These are phyloP conservation scores for Ianthella basta DNA, from an alignment of 37 sponge, comb jelly and placozoan genomes.

Conservation along the genomic window DNA sequence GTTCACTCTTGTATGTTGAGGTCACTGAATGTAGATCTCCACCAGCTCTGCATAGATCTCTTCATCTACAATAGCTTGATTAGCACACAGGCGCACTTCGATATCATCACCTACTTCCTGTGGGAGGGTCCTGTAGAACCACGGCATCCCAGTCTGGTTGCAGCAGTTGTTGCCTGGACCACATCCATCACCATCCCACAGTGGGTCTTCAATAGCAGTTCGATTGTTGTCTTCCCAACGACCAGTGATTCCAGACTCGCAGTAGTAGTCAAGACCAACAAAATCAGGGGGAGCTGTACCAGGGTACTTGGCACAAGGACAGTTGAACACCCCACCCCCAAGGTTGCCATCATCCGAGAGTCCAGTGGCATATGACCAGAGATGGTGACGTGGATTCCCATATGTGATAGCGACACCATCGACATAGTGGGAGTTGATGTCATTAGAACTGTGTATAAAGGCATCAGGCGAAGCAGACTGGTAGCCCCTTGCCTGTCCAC, in stretches of 20 bases:
- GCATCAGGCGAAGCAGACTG: background rate
- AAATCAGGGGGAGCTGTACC: background rate
- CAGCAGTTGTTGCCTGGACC: slow-evolving; percentile 14
- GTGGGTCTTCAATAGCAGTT: background rate
- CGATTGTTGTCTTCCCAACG: background rate
- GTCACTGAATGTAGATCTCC: slow-evolving; percentile 5
- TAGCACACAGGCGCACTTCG: background rate
- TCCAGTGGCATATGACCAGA: slow-evolving; percentile 6
- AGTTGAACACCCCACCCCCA: background rate
- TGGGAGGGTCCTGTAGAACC: background rate
- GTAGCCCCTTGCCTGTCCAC: slow-evolving; percentile 7
- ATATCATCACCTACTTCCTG: slow-evolving; percentile 1
- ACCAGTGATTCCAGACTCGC: slow-evolving; percentile 3
- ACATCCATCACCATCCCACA: slow-evolving; percentile 13
- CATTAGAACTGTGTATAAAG: background rate
- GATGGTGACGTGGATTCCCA: slow-evolving; percentile 1
- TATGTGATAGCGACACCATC: slow-evolving; percentile 16
- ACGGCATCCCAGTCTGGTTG: slow-evolving; percentile 11
- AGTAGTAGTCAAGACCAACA: slow-evolving; percentile 9
- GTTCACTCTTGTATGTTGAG: no score
- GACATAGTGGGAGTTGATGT: slow-evolving; percentile 2
- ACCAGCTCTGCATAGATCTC: background rate
- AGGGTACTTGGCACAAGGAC: slow-evolving; percentile 25
- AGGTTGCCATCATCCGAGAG: background rate
- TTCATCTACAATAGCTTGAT: background rate